A percentile compares a stretch with the other conserved stretches of the same genome.
Conservation (phyloP, 2,888 invertebrate genomes). For the Lathronympha strigana region DNA sequence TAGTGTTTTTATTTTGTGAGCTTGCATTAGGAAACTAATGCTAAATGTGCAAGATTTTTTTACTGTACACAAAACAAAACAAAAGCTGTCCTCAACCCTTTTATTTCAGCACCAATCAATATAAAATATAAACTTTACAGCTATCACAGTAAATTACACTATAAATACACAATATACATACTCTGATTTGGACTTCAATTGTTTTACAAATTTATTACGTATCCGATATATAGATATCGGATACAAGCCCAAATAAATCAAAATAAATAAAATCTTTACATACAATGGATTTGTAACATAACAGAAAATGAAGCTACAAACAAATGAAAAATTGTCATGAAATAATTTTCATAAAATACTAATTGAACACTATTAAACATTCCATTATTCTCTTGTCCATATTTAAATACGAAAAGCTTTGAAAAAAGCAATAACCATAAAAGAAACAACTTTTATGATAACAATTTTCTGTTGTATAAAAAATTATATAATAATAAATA, state of each 20-base stretch:
- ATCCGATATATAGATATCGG: no score
- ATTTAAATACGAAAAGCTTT: neutral
- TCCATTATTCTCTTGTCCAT: neutral
- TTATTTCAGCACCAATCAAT: slow-evolving; percentile 75
- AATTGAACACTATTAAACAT: neutral
- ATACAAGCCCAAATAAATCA: slow-evolving; percentile 8
- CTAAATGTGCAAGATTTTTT: no score
- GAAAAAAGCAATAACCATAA: no score
- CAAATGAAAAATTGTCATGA: neutral
- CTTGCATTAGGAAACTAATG: neutral
- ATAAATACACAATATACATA: slow-evolving; percentile 20
- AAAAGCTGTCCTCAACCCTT: slow-evolving; percentile 66
- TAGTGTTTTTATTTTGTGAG: neutral
- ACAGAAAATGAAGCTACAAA: neutral
- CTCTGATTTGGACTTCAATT: neutral
- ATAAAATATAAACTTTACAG: slow-evolving; percentile 65
- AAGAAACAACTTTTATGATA: neutral
- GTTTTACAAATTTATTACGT: slow-evolving; percentile 1
- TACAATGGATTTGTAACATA: no score
- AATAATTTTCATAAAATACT: neutral
- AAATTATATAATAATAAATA: neutral
- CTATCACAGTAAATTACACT: slow-evolving; percentile 72
- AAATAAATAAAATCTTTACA: neutral
- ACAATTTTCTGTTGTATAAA: neutral
- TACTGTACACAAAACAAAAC: slow-evolving; percentile 47